Evolutionary conservation across 1,140 invertebrate genomes (phyloP), one percentile per base, ranked within the genome.

Genomic region (Pararge aegeria): DNA sequence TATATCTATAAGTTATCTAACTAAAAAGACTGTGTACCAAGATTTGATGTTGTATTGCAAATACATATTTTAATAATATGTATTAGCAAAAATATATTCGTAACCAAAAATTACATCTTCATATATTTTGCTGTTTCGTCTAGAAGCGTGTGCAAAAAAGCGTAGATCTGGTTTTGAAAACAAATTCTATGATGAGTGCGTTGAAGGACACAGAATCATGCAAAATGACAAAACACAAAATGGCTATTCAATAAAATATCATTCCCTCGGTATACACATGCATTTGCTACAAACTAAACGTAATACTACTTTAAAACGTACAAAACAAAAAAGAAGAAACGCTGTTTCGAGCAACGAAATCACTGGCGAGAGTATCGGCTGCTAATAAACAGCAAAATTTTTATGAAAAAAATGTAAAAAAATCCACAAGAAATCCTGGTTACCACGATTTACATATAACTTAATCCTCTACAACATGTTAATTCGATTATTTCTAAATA

Each of bases 201-300:
- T 79, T 72, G 82, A 87, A 86, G 85, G 86, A 85, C 82, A 83
- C 46, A 80, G 78, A 80, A 76, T 48, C 86, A 86, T 87, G 82
- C 86, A 65, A 49, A 64, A 63, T 66, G 71, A 66, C 58, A 66
- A 82, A 75, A 82, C 55, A 70, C 64, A 75, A 67, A 59, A 44
- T 37, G 40, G 51, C 69, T 72, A 73, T 7, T 30, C 12, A 59
- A 53, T 64, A 68, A 51, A 49, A 51, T 20, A 49, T 27, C 65
- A 64, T 64, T 64, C 65, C 48, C 16, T 64, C 56, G 55, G 29
- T 51, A 56, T 58, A 59, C 46, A 48, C 58, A 60, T 57, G 44
- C 61, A 60, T 30, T 20, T 50, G 21, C 55, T 53, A 57, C 53
- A 66, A 34, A 70, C 46, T 62, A 63, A 61, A 62, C 57, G 52